These are phyloP conservation scores for Plodia interpunctella DNA, from an alignment of 1,140 invertebrate species.

Conservation along the genomic window DNA sequence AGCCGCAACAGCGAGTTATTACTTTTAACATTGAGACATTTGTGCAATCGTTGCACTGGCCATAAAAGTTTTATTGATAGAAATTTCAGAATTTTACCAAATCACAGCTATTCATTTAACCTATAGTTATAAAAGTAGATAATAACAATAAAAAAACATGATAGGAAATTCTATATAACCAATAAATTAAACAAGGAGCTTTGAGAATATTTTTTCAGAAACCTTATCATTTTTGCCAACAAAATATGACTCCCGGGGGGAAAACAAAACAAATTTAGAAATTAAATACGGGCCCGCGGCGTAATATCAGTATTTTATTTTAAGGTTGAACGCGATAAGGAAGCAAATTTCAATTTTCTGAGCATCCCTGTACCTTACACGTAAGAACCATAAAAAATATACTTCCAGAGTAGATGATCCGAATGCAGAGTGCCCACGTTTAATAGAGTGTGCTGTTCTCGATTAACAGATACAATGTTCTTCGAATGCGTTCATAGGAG, in stretches of 20 bases:
- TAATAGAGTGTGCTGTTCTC: background rate
- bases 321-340: constrained; percentile 7
- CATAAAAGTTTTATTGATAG: too few relatives aligned
- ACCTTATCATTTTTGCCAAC: background rate
- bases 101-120: too few relatives aligned
- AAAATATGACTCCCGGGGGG: background rate
- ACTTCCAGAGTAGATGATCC: constrained; percentile 9
- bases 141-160: too few relatives aligned
- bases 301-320: constrained; percentile 7
- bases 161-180: too few relatives aligned
- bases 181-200: too few relatives aligned
- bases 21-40: too few relatives aligned
- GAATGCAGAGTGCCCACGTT: background rate
- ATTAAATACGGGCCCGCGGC: background rate
- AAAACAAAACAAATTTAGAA: constrained; percentile 2
- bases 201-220: background rate
- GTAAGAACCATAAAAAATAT: constrained; percentile 11
- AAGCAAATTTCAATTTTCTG: constrained; percentile 11
- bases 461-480: background rate
- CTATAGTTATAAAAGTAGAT: too few relatives aligned
- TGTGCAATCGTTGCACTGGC: too few relatives aligned
- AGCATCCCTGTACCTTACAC: constrained; percentile 10
- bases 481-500: too few relatives aligned
- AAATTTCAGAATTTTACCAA: too few relatives aligned
- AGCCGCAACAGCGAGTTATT: too few relatives aligned